Conservation (phyloP, 2,888 invertebrate species). For the Drosophila meridiana region DNA sequence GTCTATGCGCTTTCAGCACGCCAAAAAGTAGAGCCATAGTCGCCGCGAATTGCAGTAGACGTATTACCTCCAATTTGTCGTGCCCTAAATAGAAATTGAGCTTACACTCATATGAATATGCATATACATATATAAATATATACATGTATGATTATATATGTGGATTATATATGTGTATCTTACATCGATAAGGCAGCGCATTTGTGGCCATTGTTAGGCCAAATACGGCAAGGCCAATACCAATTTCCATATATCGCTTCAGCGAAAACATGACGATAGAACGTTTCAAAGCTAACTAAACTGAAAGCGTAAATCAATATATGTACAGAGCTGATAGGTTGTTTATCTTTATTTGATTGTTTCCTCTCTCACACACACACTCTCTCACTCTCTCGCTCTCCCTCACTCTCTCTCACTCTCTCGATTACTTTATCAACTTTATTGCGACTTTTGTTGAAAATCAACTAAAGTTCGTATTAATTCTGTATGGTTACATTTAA, state of each 20-base stretch:
- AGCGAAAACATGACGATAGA: constrained; percentile 20
- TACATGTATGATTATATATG: neutral
- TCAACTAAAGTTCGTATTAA: neutral
- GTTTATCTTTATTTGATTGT: constrained; percentile 1
- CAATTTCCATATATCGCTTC: constrained; percentile 31
- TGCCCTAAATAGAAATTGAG: constrained; percentile 4
- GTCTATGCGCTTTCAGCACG: constrained; percentile 15
- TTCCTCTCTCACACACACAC: neutral
- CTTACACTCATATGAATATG: too few relatives aligned
- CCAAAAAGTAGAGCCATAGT: constrained; percentile 37
- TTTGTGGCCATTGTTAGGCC: constrained; percentile 22
- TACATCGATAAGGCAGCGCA: constrained; percentile 11
- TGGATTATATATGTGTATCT: neutral
- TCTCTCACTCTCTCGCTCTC: neutral
- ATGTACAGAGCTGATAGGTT: neutral
- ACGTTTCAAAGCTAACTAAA: constrained; percentile 29
- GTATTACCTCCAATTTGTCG: constrained; percentile 8
- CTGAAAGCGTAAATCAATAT: constrained; percentile 1
- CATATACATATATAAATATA: neutral
- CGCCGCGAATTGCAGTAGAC: constrained; percentile 31
- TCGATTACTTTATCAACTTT: neutral
- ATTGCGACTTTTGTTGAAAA: neutral
- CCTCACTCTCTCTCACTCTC: neutral
- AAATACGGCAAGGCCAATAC: constrained; percentile 27
- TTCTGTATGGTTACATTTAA: constrained; percentile 11